Evolutionary conservation across 2,113 vertebrate species (phyloP).

Genomic region (Bufo gargarizans): DNA sequence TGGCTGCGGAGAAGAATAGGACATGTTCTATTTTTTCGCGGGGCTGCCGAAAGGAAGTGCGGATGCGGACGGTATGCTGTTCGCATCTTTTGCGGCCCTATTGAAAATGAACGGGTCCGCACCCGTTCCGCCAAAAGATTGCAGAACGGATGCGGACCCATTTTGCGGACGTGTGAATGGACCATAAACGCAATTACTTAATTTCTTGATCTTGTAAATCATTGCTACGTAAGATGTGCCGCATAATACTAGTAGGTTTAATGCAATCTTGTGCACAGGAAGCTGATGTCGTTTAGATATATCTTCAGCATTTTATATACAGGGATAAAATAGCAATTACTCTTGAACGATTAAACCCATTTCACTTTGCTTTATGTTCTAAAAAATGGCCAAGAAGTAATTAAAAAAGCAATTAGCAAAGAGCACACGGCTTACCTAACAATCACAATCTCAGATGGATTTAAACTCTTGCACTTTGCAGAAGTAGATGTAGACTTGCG

Average conservation of each 20-base stretch:
- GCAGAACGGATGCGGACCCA: too few species aligned
- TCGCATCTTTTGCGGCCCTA: too few species aligned
- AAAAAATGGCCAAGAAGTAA: slow-evolving; percentile 5
- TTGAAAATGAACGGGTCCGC: too few species aligned
- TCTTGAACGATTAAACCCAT: background rate
- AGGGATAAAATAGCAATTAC: slow-evolving; percentile 11
- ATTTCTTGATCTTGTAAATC: background rate
- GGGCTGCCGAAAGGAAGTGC: too few species aligned
- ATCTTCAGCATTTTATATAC: background rate
- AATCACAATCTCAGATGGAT: background rate
- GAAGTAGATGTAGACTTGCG: background rate
- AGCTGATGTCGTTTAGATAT: background rate
- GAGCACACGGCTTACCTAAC: background rate
- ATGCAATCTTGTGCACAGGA: background rate
- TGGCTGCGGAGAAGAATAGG: too few species aligned
- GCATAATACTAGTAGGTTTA: background rate
- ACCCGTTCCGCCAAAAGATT: too few species aligned
- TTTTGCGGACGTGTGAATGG: too few species aligned
- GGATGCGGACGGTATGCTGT: too few species aligned
- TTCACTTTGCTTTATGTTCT: slow-evolving; percentile 35
- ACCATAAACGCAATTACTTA: too few species aligned
- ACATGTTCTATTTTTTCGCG: too few species aligned
- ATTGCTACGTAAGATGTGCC: background rate
- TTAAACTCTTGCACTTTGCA: background rate
- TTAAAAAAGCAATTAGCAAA: slow-evolving; percentile 45